Conservation (phyloP, 2,797 vertebrate species). For the Botia kubotai region DNA sequence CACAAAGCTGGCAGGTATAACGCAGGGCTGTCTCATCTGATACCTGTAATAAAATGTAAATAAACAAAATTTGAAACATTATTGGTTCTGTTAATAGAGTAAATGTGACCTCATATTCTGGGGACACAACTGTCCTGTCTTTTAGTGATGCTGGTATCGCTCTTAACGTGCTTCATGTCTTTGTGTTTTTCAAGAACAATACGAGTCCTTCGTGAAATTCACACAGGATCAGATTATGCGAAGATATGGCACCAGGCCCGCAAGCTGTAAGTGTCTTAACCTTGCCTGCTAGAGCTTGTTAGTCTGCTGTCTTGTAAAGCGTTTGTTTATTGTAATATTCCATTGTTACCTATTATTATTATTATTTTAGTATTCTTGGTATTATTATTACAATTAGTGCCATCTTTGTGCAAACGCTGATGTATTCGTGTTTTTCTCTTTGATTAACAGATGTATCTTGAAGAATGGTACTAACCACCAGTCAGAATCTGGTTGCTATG, state of each 20-base stretch:
- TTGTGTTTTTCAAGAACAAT: slow-evolving; percentile 83
- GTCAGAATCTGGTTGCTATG: slow-evolving; percentile 79
- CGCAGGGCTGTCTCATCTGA: neutral
- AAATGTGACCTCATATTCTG: neutral
- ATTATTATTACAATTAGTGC: no score
- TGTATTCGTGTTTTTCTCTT: neutral
- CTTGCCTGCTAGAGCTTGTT: neutral
- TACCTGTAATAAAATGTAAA: no score
- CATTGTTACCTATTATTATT: neutral
- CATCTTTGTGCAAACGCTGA: neutral
- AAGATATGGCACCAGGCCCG: slow-evolving; percentile 90
- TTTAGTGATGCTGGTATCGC: no score
- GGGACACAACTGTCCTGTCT: neutral
- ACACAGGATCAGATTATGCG: slow-evolving; percentile 97
- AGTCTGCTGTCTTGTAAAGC: neutral
- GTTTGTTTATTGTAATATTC: neutral
- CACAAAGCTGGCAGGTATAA: slow-evolving; percentile 90
- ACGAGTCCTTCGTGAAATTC: slow-evolving; percentile 97
- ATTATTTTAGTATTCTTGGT: no score
- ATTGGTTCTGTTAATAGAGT: neutral
- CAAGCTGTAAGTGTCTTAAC: slow-evolving; percentile 85
- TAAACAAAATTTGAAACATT: no score
- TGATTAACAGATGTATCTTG: slow-evolving; percentile 88
- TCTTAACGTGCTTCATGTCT: neutral
- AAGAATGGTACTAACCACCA: slow-evolving; percentile 80